These are phyloP conservation scores for Vimba vimba DNA, from an alignment of 2,113 vertebrate genomes.

Conservation along the genomic window DNA sequence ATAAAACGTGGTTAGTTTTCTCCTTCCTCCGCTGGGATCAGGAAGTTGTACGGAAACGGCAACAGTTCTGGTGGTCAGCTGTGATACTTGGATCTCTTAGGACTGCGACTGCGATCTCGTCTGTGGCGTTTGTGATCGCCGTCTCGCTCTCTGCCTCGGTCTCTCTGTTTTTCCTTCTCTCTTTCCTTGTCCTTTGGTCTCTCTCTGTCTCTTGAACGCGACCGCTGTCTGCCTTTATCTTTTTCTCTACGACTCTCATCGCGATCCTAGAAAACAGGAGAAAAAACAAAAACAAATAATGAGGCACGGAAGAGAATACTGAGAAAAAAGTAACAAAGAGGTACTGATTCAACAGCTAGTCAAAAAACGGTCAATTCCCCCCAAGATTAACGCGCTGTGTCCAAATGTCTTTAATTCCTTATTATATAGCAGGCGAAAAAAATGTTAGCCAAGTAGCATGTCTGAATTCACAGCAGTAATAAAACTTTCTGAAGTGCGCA, in stretches of 20 bases:
- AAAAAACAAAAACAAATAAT: background rate
- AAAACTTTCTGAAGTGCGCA: no score
- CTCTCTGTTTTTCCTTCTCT: constrained; percentile 62
- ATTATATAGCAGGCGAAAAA: no score
- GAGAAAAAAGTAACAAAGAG: background rate
- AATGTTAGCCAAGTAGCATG: no score
- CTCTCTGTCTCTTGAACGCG: constrained; percentile 79
- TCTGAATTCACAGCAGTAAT: no score
- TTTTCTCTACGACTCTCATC: constrained; percentile 77
- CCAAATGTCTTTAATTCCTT: no score
- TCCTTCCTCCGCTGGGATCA: background rate
- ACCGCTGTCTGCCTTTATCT: constrained; percentile 71
- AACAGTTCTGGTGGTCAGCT: constrained; percentile 66
- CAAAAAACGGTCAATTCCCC: no score
- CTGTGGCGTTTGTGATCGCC: constrained; percentile 67
- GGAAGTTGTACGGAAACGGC: background rate
- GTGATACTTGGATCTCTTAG: constrained; percentile 86
- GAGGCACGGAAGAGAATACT: background rate
- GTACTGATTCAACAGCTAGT: background rate
- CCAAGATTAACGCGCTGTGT: no score
- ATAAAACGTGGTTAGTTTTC: background rate
- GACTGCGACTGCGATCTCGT: constrained; percentile 80
- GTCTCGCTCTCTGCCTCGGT: constrained; percentile 74
- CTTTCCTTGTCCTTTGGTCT: constrained; percentile 76
- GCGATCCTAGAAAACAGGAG: constrained; percentile 61